Evolutionary conservation across 2,797 vertebrate species (phyloP), one percentile per base, ranked within the genome.

Genomic region (Tangara arthus): DNA sequence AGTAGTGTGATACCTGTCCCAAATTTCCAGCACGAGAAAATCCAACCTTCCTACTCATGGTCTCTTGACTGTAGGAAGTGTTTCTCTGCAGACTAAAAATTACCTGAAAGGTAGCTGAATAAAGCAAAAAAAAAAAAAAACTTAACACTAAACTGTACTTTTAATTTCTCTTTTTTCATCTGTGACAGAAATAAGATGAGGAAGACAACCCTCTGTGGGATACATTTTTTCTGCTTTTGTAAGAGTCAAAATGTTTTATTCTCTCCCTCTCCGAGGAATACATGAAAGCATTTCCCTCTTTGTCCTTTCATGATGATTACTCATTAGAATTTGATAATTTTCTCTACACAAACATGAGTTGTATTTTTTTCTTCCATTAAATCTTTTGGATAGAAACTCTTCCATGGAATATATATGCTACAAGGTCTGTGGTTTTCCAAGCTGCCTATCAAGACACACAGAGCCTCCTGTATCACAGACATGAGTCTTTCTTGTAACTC

Each of bases 401-500:
- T 76, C 46, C 66, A 60, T 23, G 44, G 56, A 91, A 77, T 89
- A 75, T 95, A 85, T 65, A 66, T 56, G 24, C 30, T 82, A 53
- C 5, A 6, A 56, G 34, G 22, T 86, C 80, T 87, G 63, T 39
- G 46, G 59, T 84, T 93, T 96, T 94, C 85, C 93, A 93, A 79
- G 77, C 77, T 90, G 82, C 87, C 87, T 94, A 77, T 87, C 85
- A 95, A 94, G 92, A 91, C 28, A 93, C 50, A 86, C 0, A 13
- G 84, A 88, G 59, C 61, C 76, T 94, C 66, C 77, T 82, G 87
- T 28, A 61, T 23, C 88, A 55, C 77, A 96, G 89, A 93, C 73
- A 76, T 44, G 52, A 95, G 63, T 73, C 82, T 94, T 94, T 92
- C 79, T 88, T 93, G 93, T 90, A 96, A 91, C 70, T 94, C 59